A percentile compares a stretch with the other conserved stretches of the same genome.
phyloP scores from a whole-genome alignment of 2,888 invertebrate genomes.

The Herminia tarsipennalis region DNA sequence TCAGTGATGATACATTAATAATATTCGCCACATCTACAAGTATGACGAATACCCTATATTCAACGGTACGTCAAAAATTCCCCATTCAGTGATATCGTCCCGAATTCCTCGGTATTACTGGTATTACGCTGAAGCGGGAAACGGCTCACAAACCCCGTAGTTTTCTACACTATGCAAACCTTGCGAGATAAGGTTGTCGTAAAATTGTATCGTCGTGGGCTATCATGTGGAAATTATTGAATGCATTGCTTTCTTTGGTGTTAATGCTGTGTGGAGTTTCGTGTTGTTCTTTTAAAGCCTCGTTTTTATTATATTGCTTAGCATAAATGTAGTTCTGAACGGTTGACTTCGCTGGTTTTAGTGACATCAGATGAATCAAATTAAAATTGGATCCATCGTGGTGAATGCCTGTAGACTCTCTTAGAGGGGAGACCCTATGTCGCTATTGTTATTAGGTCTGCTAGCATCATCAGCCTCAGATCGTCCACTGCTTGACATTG shows the following conservation, averaged over 20 bases:
- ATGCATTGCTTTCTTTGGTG: conserved; percentile 13
- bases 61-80: conserved; percentile 19
- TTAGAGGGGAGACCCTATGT: no score
- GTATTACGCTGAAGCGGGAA: conserved; percentile 40
- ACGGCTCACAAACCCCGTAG: conserved; percentile 44
- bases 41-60: neutral
- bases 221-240: conserved; percentile 42
- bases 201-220: conserved; percentile 42
- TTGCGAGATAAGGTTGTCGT: conserved; percentile 39
- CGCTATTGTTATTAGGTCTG: no score
- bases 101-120: conserved; percentile 13
- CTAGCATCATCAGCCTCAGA: no score
- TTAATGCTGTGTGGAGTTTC: conserved; percentile 1
- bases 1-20: no score
- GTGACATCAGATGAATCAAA: no score
- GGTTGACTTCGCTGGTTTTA: no score
- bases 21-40: neutral
- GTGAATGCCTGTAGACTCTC: no score
- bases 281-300: no score
- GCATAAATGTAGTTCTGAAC: no score
- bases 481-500: no score
- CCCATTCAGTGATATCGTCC: conserved; percentile 29
- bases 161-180: conserved; percentile 38
- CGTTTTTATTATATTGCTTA: neutral
- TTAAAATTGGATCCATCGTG: no score